These are phyloP conservation scores for Cephus pulcher DNA, from an alignment of 2,888 invertebrate genomes.

Conservation along the genomic window DNA sequence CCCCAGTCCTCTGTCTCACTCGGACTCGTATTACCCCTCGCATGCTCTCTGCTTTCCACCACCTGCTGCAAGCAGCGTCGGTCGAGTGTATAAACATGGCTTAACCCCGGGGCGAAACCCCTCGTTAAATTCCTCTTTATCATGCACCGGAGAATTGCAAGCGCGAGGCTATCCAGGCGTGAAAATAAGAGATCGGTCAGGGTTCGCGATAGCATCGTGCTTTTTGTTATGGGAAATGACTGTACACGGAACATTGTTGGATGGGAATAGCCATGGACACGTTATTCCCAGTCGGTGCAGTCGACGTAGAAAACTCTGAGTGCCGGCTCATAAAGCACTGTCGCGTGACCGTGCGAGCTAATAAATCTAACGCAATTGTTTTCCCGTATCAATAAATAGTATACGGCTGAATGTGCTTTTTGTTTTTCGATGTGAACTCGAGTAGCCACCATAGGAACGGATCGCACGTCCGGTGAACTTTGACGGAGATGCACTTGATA, in stretches of 20 bases:
- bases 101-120: constrained; percentile 45
- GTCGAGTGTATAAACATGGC: constrained; percentile 37
- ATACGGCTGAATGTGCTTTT: constrained; percentile 1
- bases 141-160: constrained; percentile 27
- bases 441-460: no score
- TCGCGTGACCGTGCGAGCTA: constrained; percentile 33
- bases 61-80: constrained; percentile 25
- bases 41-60: not conserved
- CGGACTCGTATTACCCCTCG: no score
- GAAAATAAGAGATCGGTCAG: constrained; percentile 36
- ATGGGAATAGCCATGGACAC: not conserved
- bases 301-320: no score
- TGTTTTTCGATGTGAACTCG: no score
- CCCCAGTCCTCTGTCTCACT: no score
- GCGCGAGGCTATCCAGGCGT: constrained; percentile 32
- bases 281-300: not conserved
- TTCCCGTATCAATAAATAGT: constrained; percentile 47
- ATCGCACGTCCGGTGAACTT: no score
- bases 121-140: constrained; percentile 60
- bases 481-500: no score
- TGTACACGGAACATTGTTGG: no score
- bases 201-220: constrained; percentile 19
- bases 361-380: constrained; percentile 49
- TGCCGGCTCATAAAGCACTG: no score
- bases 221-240: constrained; percentile 23